Conservation (phyloP, 2,797 vertebrate genomes). For the Cottoperca gobio region DNA sequence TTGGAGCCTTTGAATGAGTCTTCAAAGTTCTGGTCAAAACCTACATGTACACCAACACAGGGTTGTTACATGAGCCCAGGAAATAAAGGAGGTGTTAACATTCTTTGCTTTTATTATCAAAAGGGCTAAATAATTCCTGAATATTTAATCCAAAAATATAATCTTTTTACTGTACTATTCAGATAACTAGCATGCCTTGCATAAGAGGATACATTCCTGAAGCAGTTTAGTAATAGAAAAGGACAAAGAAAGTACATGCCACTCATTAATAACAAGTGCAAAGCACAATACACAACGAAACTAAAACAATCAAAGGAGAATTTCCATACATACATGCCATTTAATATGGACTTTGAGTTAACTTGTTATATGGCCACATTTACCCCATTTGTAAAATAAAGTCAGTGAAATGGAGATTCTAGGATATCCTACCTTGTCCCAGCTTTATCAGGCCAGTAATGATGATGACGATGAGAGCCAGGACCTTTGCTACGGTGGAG, state of each 20-base stretch:
- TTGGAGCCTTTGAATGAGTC: conserved; percentile 85
- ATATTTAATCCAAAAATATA: neutral
- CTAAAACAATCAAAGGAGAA: neutral
- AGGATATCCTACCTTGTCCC: conserved; percentile 80
- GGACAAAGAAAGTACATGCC: neutral
- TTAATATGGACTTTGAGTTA: neutral
- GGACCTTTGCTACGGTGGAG: conserved; percentile 88
- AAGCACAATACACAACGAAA: neutral
- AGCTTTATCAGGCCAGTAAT: conserved; percentile 85
- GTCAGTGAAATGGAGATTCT: neutral
- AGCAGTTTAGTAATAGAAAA: neutral
- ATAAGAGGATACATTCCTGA: neutral
- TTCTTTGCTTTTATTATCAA: neutral
- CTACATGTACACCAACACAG: conserved; percentile 62
- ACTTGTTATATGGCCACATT: neutral
- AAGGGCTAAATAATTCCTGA: neutral
- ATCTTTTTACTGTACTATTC: neutral
- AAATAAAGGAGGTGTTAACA: neutral
- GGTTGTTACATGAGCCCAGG: neutral
- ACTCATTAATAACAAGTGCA: neutral
- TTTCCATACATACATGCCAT: too few relatives aligned
- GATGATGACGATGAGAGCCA: conserved; percentile 88
- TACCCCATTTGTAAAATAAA: neutral
- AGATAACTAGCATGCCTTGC: neutral
- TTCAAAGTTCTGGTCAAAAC: conserved; percentile 84